Evolutionary conservation across 2,888 invertebrate species (phyloP), one percentile per base, ranked within the genome.

Genomic region (Melipona beecheii): DNA sequence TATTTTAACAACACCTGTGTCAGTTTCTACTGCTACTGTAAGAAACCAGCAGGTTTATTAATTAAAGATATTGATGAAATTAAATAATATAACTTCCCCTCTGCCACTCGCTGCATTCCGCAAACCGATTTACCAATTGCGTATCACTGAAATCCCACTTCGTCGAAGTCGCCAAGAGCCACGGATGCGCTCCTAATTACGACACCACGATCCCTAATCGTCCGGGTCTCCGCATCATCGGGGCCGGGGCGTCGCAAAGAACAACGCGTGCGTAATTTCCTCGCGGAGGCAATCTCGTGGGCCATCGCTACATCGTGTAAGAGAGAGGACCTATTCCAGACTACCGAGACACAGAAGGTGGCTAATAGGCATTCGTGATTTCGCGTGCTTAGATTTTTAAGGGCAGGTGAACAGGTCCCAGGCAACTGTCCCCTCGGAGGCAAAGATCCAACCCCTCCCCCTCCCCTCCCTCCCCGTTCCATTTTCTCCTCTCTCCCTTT

Each of bases 351-450:
- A 75, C 66, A 64, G 66, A 50, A 75, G 83, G 68, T 82, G 83
- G 83, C 72, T 91, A 92, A 92, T 91, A 87, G 90, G 86, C 89
- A 87, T 92, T 92, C 92, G 92, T 92, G 92, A 91, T 92, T 92
- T 92, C 90, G 91, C 88, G 92, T 89, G 92, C 90, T 92, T 92
- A 92, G 92, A 92, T 91, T 88, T 86, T 89, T 81, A 82, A 89
- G 79, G 90, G 91, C 92, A 92, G 92, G 92, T 92, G 92, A 91
- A 84, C 86, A 72, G 81, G 66, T 75, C 60, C 69, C 81, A 60
- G 64, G 64, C 91, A 91, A 92, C 90, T 92, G 92, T 91, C 91
- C 87, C 91, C 92, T 92, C 84, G 87, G 72, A 92, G 92, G 91
- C 92, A 91, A 86, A 91, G 89, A 89, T 89, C 86, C 75, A 83